phyloP scores from a whole-genome alignment of 2,797 vertebrate species.

The Linurgus olivaceus region DNA sequence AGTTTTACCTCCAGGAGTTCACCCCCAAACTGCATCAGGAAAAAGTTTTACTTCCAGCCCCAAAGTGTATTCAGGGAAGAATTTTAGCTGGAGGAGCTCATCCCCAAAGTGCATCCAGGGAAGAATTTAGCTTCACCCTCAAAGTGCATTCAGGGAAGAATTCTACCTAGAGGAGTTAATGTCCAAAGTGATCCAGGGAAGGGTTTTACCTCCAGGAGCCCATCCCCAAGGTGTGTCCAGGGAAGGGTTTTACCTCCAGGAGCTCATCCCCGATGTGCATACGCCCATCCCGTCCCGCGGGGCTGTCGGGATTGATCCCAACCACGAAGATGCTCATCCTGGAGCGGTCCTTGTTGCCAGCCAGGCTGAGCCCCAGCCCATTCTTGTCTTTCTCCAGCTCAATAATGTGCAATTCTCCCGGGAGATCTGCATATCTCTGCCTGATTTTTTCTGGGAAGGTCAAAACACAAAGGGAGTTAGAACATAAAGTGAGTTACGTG shows the following conservation, averaged over 20 bases:
- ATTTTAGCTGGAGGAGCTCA: conserved; percentile 78
- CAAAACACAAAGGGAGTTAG: background rate
- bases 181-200: no score
- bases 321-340: conserved; percentile 94
- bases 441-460: conserved; percentile 85
- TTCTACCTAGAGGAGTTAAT: no score
- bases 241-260: conserved; percentile 63
- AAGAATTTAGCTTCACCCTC: conserved; percentile 77
- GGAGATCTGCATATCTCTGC: conserved; percentile 91
- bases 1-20: conserved; percentile 77
- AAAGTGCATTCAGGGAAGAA: background rate
- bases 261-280: conserved; percentile 90
- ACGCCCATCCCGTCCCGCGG: conserved; percentile 84
- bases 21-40: conserved; percentile 87
- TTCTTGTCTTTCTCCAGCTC: conserved; percentile 93
- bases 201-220: conserved; percentile 74
- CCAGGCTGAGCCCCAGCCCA: conserved; percentile 92
- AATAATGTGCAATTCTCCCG: conserved; percentile 88
- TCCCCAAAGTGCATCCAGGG: conserved; percentile 50
- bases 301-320: conserved; percentile 87
- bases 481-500: background rate
- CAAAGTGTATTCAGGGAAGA: conserved; percentile 71
- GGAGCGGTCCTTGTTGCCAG: conserved; percentile 92
- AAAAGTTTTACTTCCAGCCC: no score
- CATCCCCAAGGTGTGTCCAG: conserved; percentile 82